phyloP scores from a whole-genome alignment of 2,113 vertebrate species.

The Mugil cephalus region DNA sequence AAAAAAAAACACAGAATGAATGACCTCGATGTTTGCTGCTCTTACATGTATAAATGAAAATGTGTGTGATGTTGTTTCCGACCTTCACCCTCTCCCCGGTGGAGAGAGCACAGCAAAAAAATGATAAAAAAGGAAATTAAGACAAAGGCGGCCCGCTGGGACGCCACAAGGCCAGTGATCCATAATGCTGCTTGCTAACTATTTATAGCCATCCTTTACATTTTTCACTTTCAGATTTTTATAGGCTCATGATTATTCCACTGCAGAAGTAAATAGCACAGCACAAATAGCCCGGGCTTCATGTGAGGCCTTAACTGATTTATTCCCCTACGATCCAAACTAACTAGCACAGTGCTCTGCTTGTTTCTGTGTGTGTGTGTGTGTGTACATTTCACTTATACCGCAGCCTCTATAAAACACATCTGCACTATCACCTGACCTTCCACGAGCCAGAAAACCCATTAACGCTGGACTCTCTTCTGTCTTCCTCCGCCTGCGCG shows the following conservation, averaged over 20 bases:
- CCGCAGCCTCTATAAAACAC: constrained; percentile 29
- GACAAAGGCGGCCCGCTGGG: constrained; percentile 63
- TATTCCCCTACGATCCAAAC: constrained; percentile 61
- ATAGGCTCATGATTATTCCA: constrained; percentile 83
- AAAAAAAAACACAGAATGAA: neutral
- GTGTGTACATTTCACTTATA: constrained; percentile 36
- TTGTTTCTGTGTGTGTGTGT: neutral
- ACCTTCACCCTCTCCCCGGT: constrained; percentile 39
- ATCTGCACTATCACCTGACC: constrained; percentile 39
- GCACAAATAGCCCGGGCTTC: constrained; percentile 68
- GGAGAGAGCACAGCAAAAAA: constrained; percentile 32
- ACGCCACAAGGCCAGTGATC: constrained; percentile 70
- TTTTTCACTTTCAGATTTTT: constrained; percentile 81
- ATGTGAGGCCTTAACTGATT: constrained; percentile 80
- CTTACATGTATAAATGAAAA: neutral
- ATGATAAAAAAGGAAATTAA: constrained; percentile 55
- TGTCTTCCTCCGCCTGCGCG: constrained; percentile 15
- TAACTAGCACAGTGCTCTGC: constrained; percentile 56
- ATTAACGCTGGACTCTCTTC: constrained; percentile 37
- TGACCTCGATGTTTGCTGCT: constrained; percentile 1
- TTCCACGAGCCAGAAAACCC: constrained; percentile 35
- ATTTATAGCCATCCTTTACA: constrained; percentile 82
- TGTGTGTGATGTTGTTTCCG: neutral
- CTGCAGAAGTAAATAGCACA: constrained; percentile 79
- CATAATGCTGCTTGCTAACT: constrained; percentile 70